Conservation (phyloP, 2,797 vertebrate species). For the Myotis daubentonii region DNA sequence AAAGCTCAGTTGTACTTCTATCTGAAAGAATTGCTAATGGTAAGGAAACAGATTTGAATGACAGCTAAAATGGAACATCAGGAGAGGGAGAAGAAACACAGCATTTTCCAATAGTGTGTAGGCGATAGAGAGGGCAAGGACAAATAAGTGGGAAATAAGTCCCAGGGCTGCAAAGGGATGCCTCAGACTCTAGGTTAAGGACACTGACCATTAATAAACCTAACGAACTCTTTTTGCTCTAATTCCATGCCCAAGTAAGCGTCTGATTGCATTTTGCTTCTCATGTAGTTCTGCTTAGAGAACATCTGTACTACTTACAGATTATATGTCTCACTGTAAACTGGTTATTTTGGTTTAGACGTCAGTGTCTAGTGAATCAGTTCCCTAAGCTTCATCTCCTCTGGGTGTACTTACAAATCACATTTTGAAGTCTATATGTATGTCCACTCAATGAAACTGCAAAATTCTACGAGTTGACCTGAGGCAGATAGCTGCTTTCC, state of each 20-base stretch:
- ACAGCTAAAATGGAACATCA: neutral
- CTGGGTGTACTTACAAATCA: neutral
- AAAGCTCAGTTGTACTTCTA: neutral
- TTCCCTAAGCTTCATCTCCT: conserved; percentile 6
- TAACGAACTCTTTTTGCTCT: neutral
- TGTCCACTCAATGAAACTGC: neutral
- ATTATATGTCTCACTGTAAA: neutral
- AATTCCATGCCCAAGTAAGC: neutral
- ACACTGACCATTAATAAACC: neutral
- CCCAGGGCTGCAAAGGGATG: neutral
- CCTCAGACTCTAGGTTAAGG: neutral
- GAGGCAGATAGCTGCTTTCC: neutral
- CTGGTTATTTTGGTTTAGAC: neutral
- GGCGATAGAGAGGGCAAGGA: neutral
- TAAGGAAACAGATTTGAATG: neutral
- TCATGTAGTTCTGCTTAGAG: neutral
- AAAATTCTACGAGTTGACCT: neutral
- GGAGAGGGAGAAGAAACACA: neutral
- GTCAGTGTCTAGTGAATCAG: neutral
- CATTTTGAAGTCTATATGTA: neutral
- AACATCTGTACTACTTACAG: neutral
- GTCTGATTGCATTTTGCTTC: neutral
- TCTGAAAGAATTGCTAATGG: neutral
- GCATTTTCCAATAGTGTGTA: neutral
- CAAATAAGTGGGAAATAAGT: neutral